Base-by-base conservation (phyloP, 2,113 vertebrate species). In the Datnioides undecimradiatus region DNA sequence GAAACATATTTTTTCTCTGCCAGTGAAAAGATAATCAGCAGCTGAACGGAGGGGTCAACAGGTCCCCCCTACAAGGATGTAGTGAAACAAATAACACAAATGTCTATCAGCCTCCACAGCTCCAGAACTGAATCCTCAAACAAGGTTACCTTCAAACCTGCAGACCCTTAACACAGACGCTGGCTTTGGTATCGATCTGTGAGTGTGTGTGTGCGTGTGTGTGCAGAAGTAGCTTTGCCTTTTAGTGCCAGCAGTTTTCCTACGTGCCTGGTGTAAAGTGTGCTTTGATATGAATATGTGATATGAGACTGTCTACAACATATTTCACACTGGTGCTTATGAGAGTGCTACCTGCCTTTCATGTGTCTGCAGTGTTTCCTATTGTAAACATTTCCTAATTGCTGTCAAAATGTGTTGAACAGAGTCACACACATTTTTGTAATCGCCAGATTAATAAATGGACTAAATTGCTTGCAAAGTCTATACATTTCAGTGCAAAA, bases 1-100 rank as follows among this genome's bases (percentile, higher is more conserved):
- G 90, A 89, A 88, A 91, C 90, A 90, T 90, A 90, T 93, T 91
- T 91, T n/a, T 82, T 82, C 67, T 86, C 77, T 58, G 83, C 83
- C 68, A 66, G 79, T 19, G 87, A 87, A 88, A 89, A 90, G 87
- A 87, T 91, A 91, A 93, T 92, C 91, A 89, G 87, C 64, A 72
- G 80, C 85, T 69, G 85, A 87, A 79, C 82, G 55, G 68, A 76
- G 12, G 86, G 89, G 91, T 91, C 89, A 91, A 76, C 87, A 83
- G 90, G 89, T 90, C 88, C 25, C 40, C 63, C 58, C 74, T 65
- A 3, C 46, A 34, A 87, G 65, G 67, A 86, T 67, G 78, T 29
- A 66, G 58, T 0, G 19, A 86, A 85, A 90, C 87, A 89, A 79
- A 88, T 76, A 86, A 86, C 57, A 75, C 51, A 52, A 83, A 83